Evolutionary conservation across 53 echinoderm and acorn worm genomes (phyloP), one percentile per base, ranked within the genome.

Genomic region (Actinopyga echinites): DNA sequence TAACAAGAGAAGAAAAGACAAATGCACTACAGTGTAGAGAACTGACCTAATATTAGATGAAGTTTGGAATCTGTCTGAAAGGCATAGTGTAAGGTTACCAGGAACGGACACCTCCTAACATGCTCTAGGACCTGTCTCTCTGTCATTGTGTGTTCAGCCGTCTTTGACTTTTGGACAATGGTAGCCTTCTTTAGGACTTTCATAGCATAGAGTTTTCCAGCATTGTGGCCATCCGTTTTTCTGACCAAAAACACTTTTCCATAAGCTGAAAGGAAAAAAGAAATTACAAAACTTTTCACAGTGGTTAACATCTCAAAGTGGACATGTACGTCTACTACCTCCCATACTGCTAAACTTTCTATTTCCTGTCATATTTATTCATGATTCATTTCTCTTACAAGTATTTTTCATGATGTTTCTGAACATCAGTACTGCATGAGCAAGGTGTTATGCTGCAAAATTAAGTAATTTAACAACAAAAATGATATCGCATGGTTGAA

Each of bases 11-110:
- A 40, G 2, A 40, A 40, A 40, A 40, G 0, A n/a, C n/a, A n/a
- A n/a, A n/a, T n/a, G 0, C 40, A 8, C 10, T 40, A 7, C 26
- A 5, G 7, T n/a, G 7, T 20, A 65, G 24, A 15, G 17, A 49
- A 49, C 49, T 88, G 28, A 95, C 99, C 99, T 26, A 99, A 82
- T 15, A 99, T 99, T 7, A 99, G 95, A 57, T 99, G 94, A 35
- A 99, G 95, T 85, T 99, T 99, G 45, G 99, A 87, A 36, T 99
- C 99, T 11, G 99, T 99, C 69, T 99, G 99, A 87, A 99, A 99
- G 56, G 99, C 99, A 85, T 99, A 99, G 80, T 99, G 99, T 25
- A 99, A 65, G 19, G 99, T 95, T 54, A 99, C 94, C 36, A 99
- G 85, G 86, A 95, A 99, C 0, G 94, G 99, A 45, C 94, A 95